Conservation (phyloP, 1,140 invertebrate species). For the Drosophila setifemur region DNA sequence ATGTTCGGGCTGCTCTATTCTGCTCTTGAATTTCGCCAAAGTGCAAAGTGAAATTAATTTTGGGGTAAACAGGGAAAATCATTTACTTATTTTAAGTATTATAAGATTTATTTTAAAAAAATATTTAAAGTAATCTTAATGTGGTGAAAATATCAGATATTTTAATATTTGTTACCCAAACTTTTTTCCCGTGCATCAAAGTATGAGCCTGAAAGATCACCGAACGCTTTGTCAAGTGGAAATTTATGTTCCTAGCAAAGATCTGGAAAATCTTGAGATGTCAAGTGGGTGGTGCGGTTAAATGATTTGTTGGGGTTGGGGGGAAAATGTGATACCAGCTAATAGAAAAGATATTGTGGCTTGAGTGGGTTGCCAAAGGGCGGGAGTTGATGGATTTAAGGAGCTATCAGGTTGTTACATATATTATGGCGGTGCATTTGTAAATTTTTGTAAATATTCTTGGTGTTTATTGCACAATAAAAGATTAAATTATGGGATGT, state of each 20-base stretch:
- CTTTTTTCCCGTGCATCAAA: not conserved
- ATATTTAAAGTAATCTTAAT: not conserved
- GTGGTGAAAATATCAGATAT: not conserved
- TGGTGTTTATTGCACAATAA: not conserved
- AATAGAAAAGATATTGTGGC: constrained; percentile 29
- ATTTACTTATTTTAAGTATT: too few relatives aligned
- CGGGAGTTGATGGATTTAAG: not conserved
- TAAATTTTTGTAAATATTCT: not conserved
- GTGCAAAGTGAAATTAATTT: constrained; percentile 28
- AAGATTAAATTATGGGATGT: too few relatives aligned
- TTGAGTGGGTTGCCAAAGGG: constrained; percentile 8
- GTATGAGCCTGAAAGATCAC: constrained; percentile 10
- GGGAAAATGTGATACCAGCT: constrained; percentile 18
- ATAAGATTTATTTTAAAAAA: too few relatives aligned
- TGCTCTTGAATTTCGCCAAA: constrained; percentile 57
- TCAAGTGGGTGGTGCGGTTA: constrained; percentile 39
- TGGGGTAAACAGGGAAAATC: too few relatives aligned
- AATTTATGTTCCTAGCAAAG: constrained; percentile 44
- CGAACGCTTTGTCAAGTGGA: constrained; percentile 52
- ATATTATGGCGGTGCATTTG: not conserved
- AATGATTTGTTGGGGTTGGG: constrained; percentile 26
- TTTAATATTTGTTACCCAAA: not conserved
- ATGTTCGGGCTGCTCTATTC: constrained; percentile 20
- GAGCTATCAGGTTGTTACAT: constrained; percentile 7
- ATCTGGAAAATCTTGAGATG: constrained; percentile 34